Conservation (phyloP, 2,797 vertebrate species). For the Orestias chungarensis region DNA sequence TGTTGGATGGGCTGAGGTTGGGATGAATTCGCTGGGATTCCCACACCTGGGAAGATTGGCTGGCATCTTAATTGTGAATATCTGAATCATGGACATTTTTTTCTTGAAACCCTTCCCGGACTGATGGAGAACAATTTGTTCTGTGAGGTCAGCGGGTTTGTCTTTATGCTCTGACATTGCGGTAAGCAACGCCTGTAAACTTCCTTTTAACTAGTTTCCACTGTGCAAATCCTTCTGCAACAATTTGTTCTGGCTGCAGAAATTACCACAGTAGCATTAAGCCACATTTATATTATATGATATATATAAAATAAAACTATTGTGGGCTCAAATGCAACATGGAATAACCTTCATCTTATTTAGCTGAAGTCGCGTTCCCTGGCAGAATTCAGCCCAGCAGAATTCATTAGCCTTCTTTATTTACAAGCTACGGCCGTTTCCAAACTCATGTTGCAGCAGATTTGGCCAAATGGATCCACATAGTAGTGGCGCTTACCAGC, state of each 20-base stretch:
- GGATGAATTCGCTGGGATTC: too few species aligned
- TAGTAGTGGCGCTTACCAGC: slow-evolving; percentile 4
- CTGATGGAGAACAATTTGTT: too few species aligned
- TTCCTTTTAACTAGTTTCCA: neutral
- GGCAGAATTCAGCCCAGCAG: too few species aligned
- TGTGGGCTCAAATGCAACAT: neutral
- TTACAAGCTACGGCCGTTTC: slow-evolving; percentile 3
- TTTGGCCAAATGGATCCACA: neutral
- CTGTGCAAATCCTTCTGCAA: neutral
- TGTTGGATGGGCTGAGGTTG: too few species aligned
- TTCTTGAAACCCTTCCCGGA: too few species aligned
- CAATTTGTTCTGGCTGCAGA: neutral
- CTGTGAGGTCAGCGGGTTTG: too few species aligned
- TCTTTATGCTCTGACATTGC: too few species aligned
- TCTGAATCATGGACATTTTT: too few species aligned
- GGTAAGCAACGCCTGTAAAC: too few species aligned
- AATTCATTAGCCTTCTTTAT: slow-evolving; percentile 1
- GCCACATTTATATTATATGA: slow-evolving; percentile 39
- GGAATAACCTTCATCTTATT: slow-evolving; percentile 32
- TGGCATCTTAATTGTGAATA: too few species aligned
- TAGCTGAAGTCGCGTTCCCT: slow-evolving; percentile 40
- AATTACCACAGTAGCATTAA: slow-evolving; percentile 12
- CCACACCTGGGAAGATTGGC: too few species aligned
- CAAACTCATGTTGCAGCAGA: neutral
- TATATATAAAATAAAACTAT: neutral